Evolutionary conservation across 1,140 invertebrate species (phyloP), one percentile per base, ranked within the genome.

Genomic region (Aleiodes sp.): DNA sequence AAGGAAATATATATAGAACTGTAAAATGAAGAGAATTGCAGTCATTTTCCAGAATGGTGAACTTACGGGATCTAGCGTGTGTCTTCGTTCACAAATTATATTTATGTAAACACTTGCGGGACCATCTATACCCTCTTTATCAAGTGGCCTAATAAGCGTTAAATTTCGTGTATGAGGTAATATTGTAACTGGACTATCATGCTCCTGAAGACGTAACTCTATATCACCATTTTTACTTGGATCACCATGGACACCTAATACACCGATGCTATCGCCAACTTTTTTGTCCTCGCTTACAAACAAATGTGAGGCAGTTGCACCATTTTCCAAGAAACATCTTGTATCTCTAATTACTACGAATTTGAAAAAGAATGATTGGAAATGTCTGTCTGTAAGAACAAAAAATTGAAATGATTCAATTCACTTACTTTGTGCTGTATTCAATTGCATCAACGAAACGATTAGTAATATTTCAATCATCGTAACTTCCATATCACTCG

Each of bases 271-370:
- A 66, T 91, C 91, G 67, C 94, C 94, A 31, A 96, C 91, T 9
- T 90, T 87, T 14, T 92, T 84, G 80, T 95, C 93, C 87, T 97
- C 95, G 78, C 91, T 92, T 68, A 96, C 94, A 80, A 96, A 94
- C 78, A 97, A 94, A 80, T 93, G 95, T 80, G 95, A 94, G 2
- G 94, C 94, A 0, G 95, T 95, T 26, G 93, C 94, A 26, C 95
- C 95, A 74, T 93, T 94, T 83, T 95, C 92, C 76, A 97, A 83
- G 82, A 94, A 97, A 80, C 95, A 97, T 79, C 95, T 88, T 76
- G 93, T 93, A 86, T 96, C 94, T 76, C 89, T 87, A 76, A 91
- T 89, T 56, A 83, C 87, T 88, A 56, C 16, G n/a, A n/a, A n/a
- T n/a, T n/a, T n/a, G n/a, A n/a, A n/a, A n/a, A n/a, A n/a, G n/a